Evolutionary conservation across 2,113 vertebrate species (phyloP), one percentile per base, ranked within the genome.

Genomic region (Mastomys natalensis): DNA sequence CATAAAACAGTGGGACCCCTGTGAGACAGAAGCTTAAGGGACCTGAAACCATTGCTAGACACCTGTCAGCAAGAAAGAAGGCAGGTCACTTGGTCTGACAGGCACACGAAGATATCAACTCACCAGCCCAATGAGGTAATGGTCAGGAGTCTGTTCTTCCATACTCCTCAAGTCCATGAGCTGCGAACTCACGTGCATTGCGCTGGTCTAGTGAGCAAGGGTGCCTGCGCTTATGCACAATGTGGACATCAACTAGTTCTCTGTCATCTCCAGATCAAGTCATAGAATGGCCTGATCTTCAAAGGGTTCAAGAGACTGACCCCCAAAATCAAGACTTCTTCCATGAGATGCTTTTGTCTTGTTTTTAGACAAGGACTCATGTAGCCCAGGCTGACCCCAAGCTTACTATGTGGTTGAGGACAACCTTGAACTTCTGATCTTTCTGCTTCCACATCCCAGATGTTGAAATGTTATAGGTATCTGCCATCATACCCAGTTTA

Each of bases 261-360:
- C 15, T 68, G 37, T 51, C 29, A 10, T 76, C 58, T 77, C 81
- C 45, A 89, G 45, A 89, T 3, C 40, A 74, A 60, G 10, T 68
- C 53, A n/a, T 77, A 80, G 24, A 92, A 64, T 51, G 51, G 43
- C 55, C 29, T 51, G 16, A 3, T 91, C 34, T 48, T 95, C 92
- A 37, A 60, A 95, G 77, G 76, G 80, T 90, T 97, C 80, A 53
- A 89, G 62, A 90, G 70, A 93, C 78, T 7, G 55, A 93, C 74
- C 16, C 55, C 88, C 70, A 51, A 94, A 96, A 76, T 60, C 58
- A 19, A 37, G 37, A 88, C 37, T 45, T 90, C 58, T 66, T 87
- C 70, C 88, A 43, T 77, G 48, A 95, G 84, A 85, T 64, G 7
- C 26, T 45, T 85, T 45, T 62, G 81, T 31, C 15, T 64, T 62